Base-by-base conservation (phyloP, 2,888 invertebrate species). In the Rhingia rostrata region DNA sequence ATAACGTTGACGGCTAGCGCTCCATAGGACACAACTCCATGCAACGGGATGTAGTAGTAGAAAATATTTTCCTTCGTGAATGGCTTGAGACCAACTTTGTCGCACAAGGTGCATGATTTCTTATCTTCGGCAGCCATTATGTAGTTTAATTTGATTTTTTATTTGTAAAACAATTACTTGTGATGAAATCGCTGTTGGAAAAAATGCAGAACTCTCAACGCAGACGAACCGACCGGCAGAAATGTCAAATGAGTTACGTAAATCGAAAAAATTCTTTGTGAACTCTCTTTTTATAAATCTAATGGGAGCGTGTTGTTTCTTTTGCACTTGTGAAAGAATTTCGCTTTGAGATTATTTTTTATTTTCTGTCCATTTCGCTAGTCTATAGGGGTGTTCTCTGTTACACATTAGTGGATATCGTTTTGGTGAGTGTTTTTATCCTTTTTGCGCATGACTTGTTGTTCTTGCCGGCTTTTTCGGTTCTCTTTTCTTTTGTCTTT, bases 1-100 rank as follows among this genome's bases (percentile, higher is more conserved):
- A 97, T 96, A 66, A 97, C 95, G 92, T 96, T 96, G 58, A 97
- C 93, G 56, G 96, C 95, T 64, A 97, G 93, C 45, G 95, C 94
- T 88, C 95, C 94, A 91, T 97, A 97, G 90, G 95, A 95, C 14
- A 88, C 93, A 61, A 95, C 93, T 56, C 97, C 96, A 91, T 95
- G 94, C 67, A 95, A 90, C 49, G 96, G 96, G 87, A 94, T 93
- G 92, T 96, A 97, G 90, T 95, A 95, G 91, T 93, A 95, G 35
- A 94, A 92, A 78, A 96, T 92, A 92, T 95, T 96, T 86, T 95
- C 93, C 89, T 93, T 93, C 61, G 94, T 96, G 77, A 96, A 92
- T 12, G 96, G 95, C 89, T 94, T 95, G 66, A 95, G 88, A 86
- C 91, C 91, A 47, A 88, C 86, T 83, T 89, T 90, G 7, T 89